phyloP scores from a whole-genome alignment of 2,113 vertebrate species.

The Xyrauchen texanus region DNA sequence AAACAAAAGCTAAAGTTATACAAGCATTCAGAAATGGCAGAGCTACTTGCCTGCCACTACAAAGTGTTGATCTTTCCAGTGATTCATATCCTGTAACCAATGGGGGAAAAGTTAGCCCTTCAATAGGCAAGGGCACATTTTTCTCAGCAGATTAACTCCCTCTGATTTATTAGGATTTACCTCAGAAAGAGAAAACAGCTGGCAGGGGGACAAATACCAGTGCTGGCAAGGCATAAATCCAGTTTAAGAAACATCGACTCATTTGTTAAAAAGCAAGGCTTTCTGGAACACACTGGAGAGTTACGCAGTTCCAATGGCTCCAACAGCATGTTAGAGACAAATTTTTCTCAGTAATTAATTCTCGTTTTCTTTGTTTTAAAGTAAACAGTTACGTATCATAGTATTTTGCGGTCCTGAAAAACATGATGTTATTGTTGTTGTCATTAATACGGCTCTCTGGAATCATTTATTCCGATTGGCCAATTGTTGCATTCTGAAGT shows the following conservation, averaged over 20 bases:
- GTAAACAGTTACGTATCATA: too few species aligned
- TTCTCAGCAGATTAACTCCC: slow-evolving; percentile 75
- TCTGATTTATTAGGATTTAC: slow-evolving; percentile 78
- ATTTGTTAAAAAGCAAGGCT: slow-evolving; percentile 59
- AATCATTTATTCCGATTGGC: too few species aligned
- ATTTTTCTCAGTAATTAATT: too few species aligned
- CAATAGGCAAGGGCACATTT: slow-evolving; percentile 60
- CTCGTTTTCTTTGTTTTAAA: too few species aligned
- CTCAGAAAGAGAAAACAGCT: slow-evolving; percentile 75
- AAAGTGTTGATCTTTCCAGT: slow-evolving; percentile 66
- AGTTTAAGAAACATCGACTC: slow-evolving; percentile 51
- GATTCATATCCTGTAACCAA: slow-evolving; percentile 79
- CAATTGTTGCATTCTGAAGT: too few species aligned
- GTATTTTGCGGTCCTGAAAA: too few species aligned
- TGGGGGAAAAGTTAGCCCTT: slow-evolving; percentile 67
- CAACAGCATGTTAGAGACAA: not conserved
- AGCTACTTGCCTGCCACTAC: slow-evolving; percentile 51
- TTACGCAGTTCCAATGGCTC: not conserved
- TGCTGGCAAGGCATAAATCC: slow-evolving; percentile 66
- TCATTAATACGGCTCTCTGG: too few species aligned
- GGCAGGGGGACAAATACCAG: slow-evolving; percentile 67
- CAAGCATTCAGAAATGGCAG: not conserved
- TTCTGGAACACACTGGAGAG: not conserved
- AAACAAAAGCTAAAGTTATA: not conserved
- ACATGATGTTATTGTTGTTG: too few species aligned